Base-by-base conservation (phyloP, 2,797 vertebrate species). In the Pantherophis alleghaniensis region DNA sequence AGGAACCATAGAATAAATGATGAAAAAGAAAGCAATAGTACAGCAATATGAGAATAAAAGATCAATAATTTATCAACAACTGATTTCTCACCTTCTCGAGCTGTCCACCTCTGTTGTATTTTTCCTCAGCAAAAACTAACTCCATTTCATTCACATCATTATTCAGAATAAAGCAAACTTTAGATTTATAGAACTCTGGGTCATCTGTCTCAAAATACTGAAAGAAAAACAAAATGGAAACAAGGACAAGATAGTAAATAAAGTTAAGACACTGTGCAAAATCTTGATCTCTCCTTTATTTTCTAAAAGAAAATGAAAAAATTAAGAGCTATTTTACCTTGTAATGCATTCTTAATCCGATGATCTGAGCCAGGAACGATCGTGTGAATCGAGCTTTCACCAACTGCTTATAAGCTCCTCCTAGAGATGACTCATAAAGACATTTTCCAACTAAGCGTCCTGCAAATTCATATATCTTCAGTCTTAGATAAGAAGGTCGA, bases 191-290 rank as follows among this genome's bases (percentile, higher is more conserved):
- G 97, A 99, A 99, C 97, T 99, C 99, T 91, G 99, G 99, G 97
- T 99, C 99, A 91, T 99, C 99, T 0, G 99, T 99, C 98, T 99
- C 99, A 96, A 99, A 99, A 97, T 99, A 99, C 99, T 99, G 96
- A 61, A 63, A 57, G 90, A 74, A 94, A 37, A 96, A 95, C 94
- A 90, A 92, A 37, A 93, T 87, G 86, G 47, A 56, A 88, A 7
- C 2, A 10, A 55, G 94, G 0, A 5, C 12, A 53, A 94, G 57
- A 91, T 63, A 90, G 6, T 79, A 28, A 86, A 92, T 53, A 10
- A 32, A 53, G 0, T 42, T 0, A 2, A 87, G n/a, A 95, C 88
- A 59, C 11, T 42, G 0, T 26, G 74, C 89, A 93, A 92, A 87
- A 61, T 42, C 86, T 92, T 88, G 94, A 4, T 14, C 74, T 95